phyloP scores from a whole-genome alignment of 2,797 vertebrate species.

The Eospalax fontanierii region DNA sequence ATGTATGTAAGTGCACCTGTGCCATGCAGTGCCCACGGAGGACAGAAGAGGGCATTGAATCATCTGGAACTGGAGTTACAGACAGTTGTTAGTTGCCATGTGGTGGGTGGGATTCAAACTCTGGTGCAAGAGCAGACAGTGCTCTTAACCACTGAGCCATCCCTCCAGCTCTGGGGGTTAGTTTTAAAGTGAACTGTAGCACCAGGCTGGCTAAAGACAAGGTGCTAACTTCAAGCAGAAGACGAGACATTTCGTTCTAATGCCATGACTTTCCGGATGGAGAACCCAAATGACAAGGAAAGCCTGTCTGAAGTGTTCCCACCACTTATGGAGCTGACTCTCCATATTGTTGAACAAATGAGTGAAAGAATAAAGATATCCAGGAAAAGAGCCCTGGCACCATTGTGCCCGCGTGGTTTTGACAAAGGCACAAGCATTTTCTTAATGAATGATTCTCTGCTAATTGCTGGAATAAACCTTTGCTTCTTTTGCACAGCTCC shows the following conservation, averaged over 20 bases:
- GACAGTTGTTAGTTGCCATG: no score
- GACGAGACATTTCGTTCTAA: neutral
- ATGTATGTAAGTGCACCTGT: no score
- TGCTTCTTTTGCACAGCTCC: neutral
- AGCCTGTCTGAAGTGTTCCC: no score
- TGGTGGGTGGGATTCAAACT: no score
- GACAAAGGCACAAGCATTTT: neutral
- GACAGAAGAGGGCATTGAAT: no score
- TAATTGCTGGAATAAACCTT: neutral
- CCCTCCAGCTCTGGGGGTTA: neutral
- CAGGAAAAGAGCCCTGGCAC: neutral
- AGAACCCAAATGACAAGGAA: neutral
- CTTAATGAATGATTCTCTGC: neutral
- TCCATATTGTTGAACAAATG: neutral
- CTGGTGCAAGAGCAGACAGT: no score
- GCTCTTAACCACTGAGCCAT: no score
- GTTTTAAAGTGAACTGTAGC: neutral
- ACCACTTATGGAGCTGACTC: neutral
- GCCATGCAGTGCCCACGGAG: no score
- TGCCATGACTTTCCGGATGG: neutral
- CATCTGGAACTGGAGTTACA: no score
- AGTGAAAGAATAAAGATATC: neutral
- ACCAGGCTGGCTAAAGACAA: neutral
- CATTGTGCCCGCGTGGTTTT: neutral
- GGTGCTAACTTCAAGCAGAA: neutral